Conservation (phyloP, 2,888 invertebrate genomes). For the Tricholauxania praeusta region DNA sequence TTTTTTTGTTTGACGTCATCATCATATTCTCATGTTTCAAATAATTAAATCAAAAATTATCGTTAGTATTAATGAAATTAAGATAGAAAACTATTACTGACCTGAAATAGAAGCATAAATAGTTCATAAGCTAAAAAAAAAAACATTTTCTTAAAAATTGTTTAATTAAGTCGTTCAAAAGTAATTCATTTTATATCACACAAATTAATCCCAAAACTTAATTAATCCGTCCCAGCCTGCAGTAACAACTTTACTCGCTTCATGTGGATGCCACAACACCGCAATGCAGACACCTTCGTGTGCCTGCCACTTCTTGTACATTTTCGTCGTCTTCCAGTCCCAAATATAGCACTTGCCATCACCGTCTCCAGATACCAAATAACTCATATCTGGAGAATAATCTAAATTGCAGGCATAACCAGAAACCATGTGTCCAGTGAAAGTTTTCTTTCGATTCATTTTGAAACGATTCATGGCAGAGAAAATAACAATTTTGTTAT, state of each 20-base stretch:
- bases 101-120: slow-evolving; percentile 12
- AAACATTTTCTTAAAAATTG: slow-evolving; percentile 2
- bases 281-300: slow-evolving; percentile 98
- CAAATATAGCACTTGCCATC: slow-evolving; percentile 99
- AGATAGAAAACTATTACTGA: neutral
- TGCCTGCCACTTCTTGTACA: slow-evolving; percentile 99
- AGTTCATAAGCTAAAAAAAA: neutral
- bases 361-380: slow-evolving; percentile 97
- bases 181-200: neutral
- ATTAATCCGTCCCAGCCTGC: slow-evolving; percentile 99
- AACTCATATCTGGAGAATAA: slow-evolving; percentile 99
- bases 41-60: neutral
- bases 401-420: slow-evolving; percentile 98
- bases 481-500: slow-evolving; percentile 98
- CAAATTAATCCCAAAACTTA: slow-evolving; percentile 95
- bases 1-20: too few species aligned
- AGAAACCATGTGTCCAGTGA: slow-evolving; percentile 99
- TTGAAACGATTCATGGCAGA: slow-evolving; percentile 97
- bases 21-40: neutral
- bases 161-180: neutral
- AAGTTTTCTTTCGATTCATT: slow-evolving; percentile 97
- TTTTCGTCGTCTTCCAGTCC: slow-evolving; percentile 99
- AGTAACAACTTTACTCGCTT: slow-evolving; percentile 96
- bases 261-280: slow-evolving; percentile 98
- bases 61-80: neutral